Percentiles rank a stretch among this genome's conserved stretches.
Evolutionary conservation across 2,888 invertebrate genomes (phyloP).

Genomic region (Sesia bembeciformis): DNA sequence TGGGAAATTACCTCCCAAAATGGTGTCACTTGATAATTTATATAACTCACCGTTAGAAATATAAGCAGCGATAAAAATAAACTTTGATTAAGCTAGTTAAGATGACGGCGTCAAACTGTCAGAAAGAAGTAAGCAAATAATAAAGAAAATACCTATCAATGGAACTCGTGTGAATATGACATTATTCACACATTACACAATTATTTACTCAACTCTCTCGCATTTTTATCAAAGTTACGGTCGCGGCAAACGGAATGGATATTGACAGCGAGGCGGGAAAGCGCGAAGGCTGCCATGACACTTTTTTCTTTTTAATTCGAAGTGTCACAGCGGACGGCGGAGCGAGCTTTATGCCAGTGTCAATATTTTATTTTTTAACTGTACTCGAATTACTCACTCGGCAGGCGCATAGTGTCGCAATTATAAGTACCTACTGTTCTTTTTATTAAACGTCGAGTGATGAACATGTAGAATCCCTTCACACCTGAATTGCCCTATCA

Average conservation of each 20-base stretch:
- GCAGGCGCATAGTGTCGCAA: slow-evolving; percentile 9
- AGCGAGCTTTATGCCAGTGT: slow-evolving; percentile 22
- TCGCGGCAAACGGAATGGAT: slow-evolving; percentile 29
- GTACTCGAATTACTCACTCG: slow-evolving; percentile 12
- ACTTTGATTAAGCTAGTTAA: too few relatives aligned
- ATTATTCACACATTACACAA: slow-evolving; percentile 24
- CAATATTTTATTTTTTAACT: slow-evolving; percentile 18
- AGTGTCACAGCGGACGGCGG: slow-evolving; percentile 27
- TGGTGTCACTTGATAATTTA: too few relatives aligned
- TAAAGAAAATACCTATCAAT: slow-evolving; percentile 13
- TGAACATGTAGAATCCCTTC: too few relatives aligned
- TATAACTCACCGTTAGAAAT: too few relatives aligned
- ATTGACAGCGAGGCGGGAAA: slow-evolving; percentile 49
- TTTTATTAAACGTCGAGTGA: not conserved
- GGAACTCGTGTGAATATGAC: slow-evolving; percentile 19
- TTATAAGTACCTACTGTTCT: slow-evolving; percentile 3
- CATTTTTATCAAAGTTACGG: slow-evolving; percentile 31
- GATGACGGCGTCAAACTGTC: not conserved
- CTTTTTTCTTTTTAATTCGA: slow-evolving; percentile 43
- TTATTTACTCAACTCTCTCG: slow-evolving; percentile 27
- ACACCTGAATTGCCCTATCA: too few relatives aligned
- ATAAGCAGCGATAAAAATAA: too few relatives aligned
- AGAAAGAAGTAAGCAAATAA: slow-evolving; percentile 5
- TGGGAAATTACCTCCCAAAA: too few relatives aligned
- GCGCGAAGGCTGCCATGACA: slow-evolving; percentile 38